phyloP scores from a whole-genome alignment of 2,888 invertebrate species.

The Serripes groenlandicus region DNA sequence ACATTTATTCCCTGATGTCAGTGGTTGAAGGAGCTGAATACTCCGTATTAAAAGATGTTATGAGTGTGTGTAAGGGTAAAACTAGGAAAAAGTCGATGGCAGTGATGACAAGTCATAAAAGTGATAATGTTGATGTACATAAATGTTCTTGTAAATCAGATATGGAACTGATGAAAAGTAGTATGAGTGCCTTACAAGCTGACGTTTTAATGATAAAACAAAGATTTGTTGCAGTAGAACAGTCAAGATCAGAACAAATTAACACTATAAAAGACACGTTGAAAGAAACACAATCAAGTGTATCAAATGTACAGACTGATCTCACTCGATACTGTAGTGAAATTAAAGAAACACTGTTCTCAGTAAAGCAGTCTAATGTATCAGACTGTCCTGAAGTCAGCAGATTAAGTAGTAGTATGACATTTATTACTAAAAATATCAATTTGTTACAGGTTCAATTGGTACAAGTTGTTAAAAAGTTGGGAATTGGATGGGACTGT shows the following conservation, averaged over 20 bases:
- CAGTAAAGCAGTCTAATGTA: not conserved
- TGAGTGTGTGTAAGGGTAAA: not conserved
- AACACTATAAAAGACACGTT: not conserved
- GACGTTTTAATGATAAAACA: constrained; percentile 9
- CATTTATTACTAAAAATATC: not conserved
- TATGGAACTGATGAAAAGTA: not conserved
- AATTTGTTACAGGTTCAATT: not conserved
- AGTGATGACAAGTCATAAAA: not conserved
- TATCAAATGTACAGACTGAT: not conserved
- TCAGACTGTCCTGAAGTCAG: too few species aligned
- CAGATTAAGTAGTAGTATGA: not conserved
- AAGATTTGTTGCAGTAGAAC: constrained; percentile 6
- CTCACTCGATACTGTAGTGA: not conserved
- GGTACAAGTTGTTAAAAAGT: not conserved
- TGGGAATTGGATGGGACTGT: too few species aligned
- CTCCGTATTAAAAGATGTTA: constrained; percentile 1
- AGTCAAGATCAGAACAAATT: not conserved
- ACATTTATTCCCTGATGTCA: not conserved
- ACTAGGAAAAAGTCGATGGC: not conserved
- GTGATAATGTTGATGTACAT: too few species aligned
- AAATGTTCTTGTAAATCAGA: not conserved
- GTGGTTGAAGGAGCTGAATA: constrained; percentile 12
- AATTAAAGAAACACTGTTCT: not conserved
- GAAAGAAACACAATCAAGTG: not conserved
- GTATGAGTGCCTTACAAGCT: not conserved